Percentiles rank a stretch among this genome's conserved stretches.
Evolutionary conservation across 2,888 invertebrate genomes (phyloP).

Genomic region (Calameuta idolon): DNA sequence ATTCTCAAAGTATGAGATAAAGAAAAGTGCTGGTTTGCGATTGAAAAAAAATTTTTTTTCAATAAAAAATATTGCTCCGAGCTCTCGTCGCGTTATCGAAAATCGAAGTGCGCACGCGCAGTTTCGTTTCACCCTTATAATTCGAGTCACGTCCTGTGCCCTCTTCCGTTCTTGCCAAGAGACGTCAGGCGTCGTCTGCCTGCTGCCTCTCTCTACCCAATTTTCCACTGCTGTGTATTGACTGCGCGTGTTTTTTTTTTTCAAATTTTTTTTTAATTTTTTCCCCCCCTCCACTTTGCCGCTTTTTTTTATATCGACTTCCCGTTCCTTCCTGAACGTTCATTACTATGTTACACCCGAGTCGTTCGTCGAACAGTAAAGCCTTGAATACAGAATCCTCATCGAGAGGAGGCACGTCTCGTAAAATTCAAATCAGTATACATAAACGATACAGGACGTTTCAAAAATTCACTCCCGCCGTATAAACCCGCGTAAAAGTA

Average conservation of each 20-base stretch:
- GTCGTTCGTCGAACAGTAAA: background rate
- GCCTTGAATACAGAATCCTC: background rate
- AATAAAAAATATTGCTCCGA: background rate
- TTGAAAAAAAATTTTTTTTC: background rate
- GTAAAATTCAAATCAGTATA: background rate
- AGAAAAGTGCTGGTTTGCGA: background rate
- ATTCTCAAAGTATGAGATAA: too few relatives aligned
- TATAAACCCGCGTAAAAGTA: background rate
- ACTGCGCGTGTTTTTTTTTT: background rate
- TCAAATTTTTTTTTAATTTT: background rate
- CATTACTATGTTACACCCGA: background rate
- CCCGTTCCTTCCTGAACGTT: background rate
- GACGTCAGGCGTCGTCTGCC: background rate
- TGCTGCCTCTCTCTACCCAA: background rate
- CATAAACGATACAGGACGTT: background rate
- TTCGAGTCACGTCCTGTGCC: background rate
- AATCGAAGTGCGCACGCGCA: background rate
- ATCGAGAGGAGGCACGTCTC: background rate
- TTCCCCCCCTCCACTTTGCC: background rate
- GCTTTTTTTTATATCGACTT: background rate
- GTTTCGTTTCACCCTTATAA: background rate
- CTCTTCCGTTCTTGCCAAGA: background rate
- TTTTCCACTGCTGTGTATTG: background rate
- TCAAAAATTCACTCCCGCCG: background rate
- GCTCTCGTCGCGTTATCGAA: background rate